These are phyloP conservation scores for Chrysemys picta DNA, from an alignment of 2,113 vertebrate species.

Conservation along the genomic window DNA sequence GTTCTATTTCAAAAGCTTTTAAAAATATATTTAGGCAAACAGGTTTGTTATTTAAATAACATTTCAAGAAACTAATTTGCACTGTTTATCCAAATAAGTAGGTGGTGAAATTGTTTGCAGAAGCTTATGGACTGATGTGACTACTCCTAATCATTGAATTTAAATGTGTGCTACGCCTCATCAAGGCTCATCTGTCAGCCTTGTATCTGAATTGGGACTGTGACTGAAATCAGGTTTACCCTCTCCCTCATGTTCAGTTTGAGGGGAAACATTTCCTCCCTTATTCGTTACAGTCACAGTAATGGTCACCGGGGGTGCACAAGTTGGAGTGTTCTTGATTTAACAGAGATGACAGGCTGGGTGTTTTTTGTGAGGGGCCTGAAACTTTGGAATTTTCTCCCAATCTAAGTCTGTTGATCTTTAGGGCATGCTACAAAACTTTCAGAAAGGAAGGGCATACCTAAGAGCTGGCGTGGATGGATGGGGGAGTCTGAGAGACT, in stretches of 20 bases:
- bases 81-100: slow-evolving; percentile 4
- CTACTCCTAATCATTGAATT: not conserved
- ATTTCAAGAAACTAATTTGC: not conserved
- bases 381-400: not conserved
- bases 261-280: not conserved
- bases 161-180: not conserved
- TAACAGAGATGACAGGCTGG: not conserved
- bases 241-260: not conserved
- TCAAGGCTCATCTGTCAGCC: not conserved
- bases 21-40: slow-evolving; percentile 18
- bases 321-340: not conserved
- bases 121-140: not conserved
- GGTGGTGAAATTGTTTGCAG: not conserved
- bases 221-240: not conserved
- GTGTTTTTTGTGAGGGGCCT: not conserved
- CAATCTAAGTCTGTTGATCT: not conserved
- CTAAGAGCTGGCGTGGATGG: not conserved
- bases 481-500: not conserved
- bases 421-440: not conserved
- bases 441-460: not conserved
- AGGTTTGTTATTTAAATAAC: slow-evolving; percentile 13
- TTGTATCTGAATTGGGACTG: not conserved
- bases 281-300: not conserved
- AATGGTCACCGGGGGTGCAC: not conserved
- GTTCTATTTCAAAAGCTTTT: slow-evolving; percentile 23